phyloP scores from a whole-genome alignment of 2,888 invertebrate species.

The Himalopsyche anomala region DNA sequence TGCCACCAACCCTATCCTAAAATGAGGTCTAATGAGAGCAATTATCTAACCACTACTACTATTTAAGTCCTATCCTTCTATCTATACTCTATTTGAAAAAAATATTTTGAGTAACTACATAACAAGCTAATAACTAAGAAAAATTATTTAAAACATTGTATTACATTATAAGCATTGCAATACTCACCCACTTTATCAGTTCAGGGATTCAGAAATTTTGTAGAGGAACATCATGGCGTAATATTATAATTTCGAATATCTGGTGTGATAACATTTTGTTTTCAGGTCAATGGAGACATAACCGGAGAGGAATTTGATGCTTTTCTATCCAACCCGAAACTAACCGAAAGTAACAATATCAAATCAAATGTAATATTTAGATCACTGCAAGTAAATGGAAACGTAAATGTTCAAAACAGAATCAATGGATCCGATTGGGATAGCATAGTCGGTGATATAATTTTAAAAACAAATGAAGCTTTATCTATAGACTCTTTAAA shows the following conservation, averaged over 20 bases:
- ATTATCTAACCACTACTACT: too few species aligned
- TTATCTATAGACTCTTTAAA: slow-evolving; percentile 73
- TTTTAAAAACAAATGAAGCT: slow-evolving; percentile 71
- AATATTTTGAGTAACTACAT: too few species aligned
- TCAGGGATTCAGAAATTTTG: too few species aligned
- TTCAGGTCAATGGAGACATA: slow-evolving; percentile 75
- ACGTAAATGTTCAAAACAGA: slow-evolving; percentile 71
- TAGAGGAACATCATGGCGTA: too few species aligned
- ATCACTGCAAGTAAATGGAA: slow-evolving; percentile 74
- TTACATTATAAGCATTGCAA: neutral
- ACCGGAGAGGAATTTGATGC: slow-evolving; percentile 71
- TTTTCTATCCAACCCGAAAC: slow-evolving; percentile 72
- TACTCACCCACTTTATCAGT: neutral
- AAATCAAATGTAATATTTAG: slow-evolving; percentile 73
- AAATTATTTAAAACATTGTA: too few species aligned
- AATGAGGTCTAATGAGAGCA: too few species aligned
- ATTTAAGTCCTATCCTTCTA: too few species aligned
- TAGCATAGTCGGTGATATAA: slow-evolving; percentile 72
- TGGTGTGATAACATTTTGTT: slow-evolving; percentile 51
- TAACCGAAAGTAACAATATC: slow-evolving; percentile 71
- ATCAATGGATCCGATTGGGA: slow-evolving; percentile 71
- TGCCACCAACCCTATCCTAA: too few species aligned
- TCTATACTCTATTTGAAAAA: too few species aligned
- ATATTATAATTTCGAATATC: too few species aligned
- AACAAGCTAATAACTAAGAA: too few species aligned